Percentiles rank a stretch among this genome's conserved stretches.
phyloP scores from a whole-genome alignment of 2,888 invertebrate species.

The Steinernema scapterisci region DNA sequence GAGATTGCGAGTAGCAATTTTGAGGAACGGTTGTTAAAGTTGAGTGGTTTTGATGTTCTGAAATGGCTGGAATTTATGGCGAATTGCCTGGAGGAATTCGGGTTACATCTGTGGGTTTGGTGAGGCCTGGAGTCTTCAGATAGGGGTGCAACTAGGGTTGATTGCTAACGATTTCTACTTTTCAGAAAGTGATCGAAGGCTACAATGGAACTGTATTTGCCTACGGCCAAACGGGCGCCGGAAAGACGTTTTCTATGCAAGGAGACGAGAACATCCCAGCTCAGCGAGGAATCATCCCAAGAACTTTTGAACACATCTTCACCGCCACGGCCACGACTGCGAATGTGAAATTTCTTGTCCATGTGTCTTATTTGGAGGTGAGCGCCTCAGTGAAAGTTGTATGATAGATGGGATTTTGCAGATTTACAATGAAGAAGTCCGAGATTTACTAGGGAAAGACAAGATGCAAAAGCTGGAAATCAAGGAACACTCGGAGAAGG shows the following conservation, averaged over 20 bases:
- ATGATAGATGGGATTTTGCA: conserved; percentile 37
- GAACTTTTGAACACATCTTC: conserved; percentile 84
- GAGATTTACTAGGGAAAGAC: conserved; percentile 75
- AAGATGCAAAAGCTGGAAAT: conserved; percentile 74
- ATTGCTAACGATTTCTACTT: too few species aligned
- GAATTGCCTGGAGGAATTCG: too few species aligned
- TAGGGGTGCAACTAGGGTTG: too few species aligned
- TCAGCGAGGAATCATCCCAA: conserved; percentile 65
- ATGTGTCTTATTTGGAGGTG: conserved; percentile 79
- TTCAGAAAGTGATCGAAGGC: conserved; percentile 82
- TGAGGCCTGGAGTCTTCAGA: too few species aligned
- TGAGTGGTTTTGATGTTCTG: too few species aligned
- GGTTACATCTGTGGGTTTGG: too few species aligned
- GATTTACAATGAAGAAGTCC: conserved; percentile 82
- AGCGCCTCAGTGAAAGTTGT: not conserved
- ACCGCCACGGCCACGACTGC: conserved; percentile 77
- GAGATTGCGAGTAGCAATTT: too few species aligned
- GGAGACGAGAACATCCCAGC: conserved; percentile 73
- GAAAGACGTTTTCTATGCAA: conserved; percentile 89
- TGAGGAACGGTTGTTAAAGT: too few species aligned
- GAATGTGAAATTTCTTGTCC: conserved; percentile 76
- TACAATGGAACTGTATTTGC: conserved; percentile 92
- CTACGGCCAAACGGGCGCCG: conserved; percentile 89
- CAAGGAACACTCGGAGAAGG: conserved; percentile 73
- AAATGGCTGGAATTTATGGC: too few species aligned